Evolutionary conservation across 2,797 vertebrate genomes (phyloP).

Genomic region (Rhabdophis nuchalis): DNA sequence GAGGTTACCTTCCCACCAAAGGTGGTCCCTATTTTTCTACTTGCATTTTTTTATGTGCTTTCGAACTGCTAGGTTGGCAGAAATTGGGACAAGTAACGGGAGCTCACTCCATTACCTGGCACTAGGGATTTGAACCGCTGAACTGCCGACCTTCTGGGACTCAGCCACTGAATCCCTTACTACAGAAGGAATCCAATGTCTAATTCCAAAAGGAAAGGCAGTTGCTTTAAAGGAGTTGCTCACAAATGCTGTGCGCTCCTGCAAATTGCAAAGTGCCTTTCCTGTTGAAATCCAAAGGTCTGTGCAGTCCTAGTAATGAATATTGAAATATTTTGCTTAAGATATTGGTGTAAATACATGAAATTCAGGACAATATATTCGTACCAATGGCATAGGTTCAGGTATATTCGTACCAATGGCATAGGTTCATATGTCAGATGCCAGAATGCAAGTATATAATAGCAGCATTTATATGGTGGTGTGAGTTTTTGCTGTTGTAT

Average conservation of each 20-base stretch:
- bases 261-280: neutral
- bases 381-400: neutral
- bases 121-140: too few relatives aligned
- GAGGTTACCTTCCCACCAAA: too few relatives aligned
- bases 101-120: too few relatives aligned
- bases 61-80: too few relatives aligned
- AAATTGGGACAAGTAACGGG: too few relatives aligned
- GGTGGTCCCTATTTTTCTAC: too few relatives aligned
- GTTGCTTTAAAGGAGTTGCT: neutral
- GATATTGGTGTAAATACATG: neutral
- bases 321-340: conserved; percentile 21
- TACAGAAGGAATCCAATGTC: too few relatives aligned
- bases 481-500: neutral
- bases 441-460: neutral
- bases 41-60: too few relatives aligned
- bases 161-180: too few relatives aligned
- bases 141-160: too few relatives aligned
- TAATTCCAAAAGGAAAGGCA: neutral
- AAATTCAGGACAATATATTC: neutral
- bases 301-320: conserved; percentile 10
- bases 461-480: neutral
- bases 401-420: too few relatives aligned
- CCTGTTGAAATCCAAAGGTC: neutral
- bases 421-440: neutral
- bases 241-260: neutral